Evolutionary conservation across 2,797 vertebrate species (phyloP).

Genomic region (Paedocypris micromegethes): DNA sequence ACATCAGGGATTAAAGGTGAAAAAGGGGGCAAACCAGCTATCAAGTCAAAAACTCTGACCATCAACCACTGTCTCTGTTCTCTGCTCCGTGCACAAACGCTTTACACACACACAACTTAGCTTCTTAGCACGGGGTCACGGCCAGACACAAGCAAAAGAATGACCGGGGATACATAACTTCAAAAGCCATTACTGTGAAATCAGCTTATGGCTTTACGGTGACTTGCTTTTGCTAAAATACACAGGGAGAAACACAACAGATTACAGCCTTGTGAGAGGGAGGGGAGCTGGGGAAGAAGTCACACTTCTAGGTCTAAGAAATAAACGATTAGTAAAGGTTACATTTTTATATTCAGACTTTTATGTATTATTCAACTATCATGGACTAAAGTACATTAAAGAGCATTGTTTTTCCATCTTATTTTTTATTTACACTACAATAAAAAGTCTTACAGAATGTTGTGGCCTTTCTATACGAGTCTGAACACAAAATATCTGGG

Average conservation of each 20-base stretch:
- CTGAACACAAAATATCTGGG: conserved; percentile 9
- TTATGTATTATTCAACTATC: too few relatives aligned
- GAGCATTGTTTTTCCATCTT: too few relatives aligned
- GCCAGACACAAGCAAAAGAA: conserved; percentile 58
- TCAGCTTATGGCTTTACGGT: conserved; percentile 30
- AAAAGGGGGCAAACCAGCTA: conserved; percentile 66
- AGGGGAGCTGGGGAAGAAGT: not conserved
- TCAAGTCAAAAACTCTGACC: conserved; percentile 66
- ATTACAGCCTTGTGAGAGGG: conserved; percentile 8
- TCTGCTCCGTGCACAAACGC: conserved; percentile 38
- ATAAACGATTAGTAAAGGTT: not conserved
- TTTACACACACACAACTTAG: conserved; percentile 34
- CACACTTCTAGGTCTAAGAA: not conserved
- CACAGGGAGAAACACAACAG: conserved; percentile 18
- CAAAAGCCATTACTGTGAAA: conserved; percentile 51
- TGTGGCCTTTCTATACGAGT: conserved; percentile 9
- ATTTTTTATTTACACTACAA: too few relatives aligned
- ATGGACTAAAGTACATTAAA: too few relatives aligned
- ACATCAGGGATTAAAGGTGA: conserved; percentile 71
- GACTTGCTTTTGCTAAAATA: conserved; percentile 22
- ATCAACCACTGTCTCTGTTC: conserved; percentile 63
- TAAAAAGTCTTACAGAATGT: too few relatives aligned
- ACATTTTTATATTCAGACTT: too few relatives aligned
- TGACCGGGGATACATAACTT: conserved; percentile 55
- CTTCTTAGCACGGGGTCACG: conserved; percentile 59